A percentile compares a stretch with the other conserved stretches of the same genome.
Evolutionary conservation across 2,888 invertebrate species (phyloP).

Genomic region (Volucella zonaria): DNA sequence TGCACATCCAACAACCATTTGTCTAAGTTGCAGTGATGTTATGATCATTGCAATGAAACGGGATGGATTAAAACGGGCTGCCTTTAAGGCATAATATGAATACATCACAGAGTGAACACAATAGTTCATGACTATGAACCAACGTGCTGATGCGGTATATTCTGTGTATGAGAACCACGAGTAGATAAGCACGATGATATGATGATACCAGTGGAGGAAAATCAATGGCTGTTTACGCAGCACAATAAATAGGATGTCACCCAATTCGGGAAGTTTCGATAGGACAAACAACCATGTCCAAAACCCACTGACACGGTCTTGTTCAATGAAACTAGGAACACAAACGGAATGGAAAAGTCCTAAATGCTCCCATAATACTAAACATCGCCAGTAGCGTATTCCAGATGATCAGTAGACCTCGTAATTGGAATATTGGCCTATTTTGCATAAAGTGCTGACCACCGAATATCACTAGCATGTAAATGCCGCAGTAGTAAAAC

Average conservation of each 20-base stretch:
- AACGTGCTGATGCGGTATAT: constrained; percentile 94
- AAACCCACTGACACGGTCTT: constrained; percentile 96
- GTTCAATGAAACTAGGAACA: constrained; percentile 91
- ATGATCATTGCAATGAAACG: constrained; percentile 94
- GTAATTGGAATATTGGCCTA: constrained; percentile 93
- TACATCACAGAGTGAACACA: constrained; percentile 96
- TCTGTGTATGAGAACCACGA: constrained; percentile 97
- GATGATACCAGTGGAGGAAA: constrained; percentile 98
- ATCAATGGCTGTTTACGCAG: constrained; percentile 96
- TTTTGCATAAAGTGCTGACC: constrained; percentile 97
- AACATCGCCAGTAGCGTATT: constrained; percentile 95
- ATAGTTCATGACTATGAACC: constrained; percentile 98
- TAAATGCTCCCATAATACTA: constrained; percentile 95
- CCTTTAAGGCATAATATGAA: constrained; percentile 93
- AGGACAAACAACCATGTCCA: constrained; percentile 99
- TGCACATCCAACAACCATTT: constrained; percentile 97
- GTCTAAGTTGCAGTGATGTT: constrained; percentile 93
- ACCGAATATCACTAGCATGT: constrained; percentile 96
- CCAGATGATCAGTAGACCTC: constrained; percentile 94
- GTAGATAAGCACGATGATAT: constrained; percentile 96
- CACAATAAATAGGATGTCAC: constrained; percentile 97
- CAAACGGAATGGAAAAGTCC: constrained; percentile 93
- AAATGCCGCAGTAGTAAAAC: constrained; percentile 92
- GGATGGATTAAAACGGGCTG: constrained; percentile 93
- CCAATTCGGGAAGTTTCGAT: constrained; percentile 97